These are phyloP conservation scores for Psilanteris sp. DNA, from an alignment of 1,140 invertebrate species.

Conservation along the genomic window DNA sequence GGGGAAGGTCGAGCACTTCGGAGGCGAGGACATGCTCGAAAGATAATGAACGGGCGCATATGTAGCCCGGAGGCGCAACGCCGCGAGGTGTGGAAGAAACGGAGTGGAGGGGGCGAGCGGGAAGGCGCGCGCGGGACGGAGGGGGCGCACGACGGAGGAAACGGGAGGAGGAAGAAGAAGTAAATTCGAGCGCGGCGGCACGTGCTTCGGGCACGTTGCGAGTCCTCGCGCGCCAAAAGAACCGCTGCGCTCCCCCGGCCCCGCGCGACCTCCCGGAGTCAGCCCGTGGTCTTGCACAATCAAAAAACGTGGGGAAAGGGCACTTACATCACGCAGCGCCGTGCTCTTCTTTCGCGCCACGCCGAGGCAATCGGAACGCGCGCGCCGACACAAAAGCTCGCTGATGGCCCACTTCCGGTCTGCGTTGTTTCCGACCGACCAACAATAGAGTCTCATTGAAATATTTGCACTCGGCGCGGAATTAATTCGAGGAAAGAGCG, in stretches of 20 bases:
- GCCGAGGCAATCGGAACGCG: too few species aligned
- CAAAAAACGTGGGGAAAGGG: slow-evolving; percentile 38
- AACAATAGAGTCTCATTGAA: slow-evolving; percentile 51
- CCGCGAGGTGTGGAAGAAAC: too few species aligned
- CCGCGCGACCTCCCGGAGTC: too few species aligned
- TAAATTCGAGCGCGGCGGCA: slow-evolving; percentile 55
- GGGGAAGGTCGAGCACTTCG: slow-evolving; percentile 54
- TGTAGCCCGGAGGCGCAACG: background rate
- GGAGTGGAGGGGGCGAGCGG: too few species aligned
- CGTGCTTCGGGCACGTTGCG: slow-evolving; percentile 51
- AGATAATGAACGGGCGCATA: slow-evolving; percentile 54
- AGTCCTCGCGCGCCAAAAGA: slow-evolving; percentile 20
- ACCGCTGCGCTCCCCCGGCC: too few species aligned
- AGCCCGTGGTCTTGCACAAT: too few species aligned
- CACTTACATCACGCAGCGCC: slow-evolving; percentile 35
- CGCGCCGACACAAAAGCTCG: slow-evolving; percentile 31
- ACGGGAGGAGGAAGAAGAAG: background rate
- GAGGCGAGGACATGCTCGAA: slow-evolving; percentile 53
- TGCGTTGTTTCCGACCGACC: slow-evolving; percentile 40
- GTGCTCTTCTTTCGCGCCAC: slow-evolving; percentile 15
- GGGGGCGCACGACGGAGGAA: background rate
- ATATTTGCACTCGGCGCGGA: slow-evolving; percentile 40
- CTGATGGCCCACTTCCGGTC: slow-evolving; percentile 62
- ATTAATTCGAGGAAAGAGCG: slow-evolving; percentile 52
- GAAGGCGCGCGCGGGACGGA: background rate